Evolutionary conservation across 2,113 vertebrate genomes (phyloP), one percentile per base, ranked within the genome.

Genomic region (Oriolus oriolus): DNA sequence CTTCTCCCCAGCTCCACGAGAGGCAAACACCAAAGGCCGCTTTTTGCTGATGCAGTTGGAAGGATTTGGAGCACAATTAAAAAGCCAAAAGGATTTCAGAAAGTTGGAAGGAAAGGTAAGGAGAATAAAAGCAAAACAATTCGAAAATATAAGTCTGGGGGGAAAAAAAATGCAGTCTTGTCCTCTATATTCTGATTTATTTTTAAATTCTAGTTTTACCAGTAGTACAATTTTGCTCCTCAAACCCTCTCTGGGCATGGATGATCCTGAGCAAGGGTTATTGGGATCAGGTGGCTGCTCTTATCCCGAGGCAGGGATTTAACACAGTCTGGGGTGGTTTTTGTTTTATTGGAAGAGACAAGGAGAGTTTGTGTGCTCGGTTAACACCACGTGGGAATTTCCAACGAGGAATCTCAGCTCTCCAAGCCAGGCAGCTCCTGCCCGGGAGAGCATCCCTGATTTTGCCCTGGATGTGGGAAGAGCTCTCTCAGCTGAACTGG

Each of bases 31-130:
- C 68, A 37, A 94, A 86, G 73, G 33, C 4, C 74, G 35, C 37
- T 76, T 87, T 85, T 52, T 96, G 77, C 88, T 93, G 80, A 87
- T 60, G 82, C 18, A 31, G 50, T 44, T 41, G 85, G 45, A 26
- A 71, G 78, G 88, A 53, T 68, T 92, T 42, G 42, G 88, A 84
- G 63, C 27, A 39, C 53, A 79, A 94, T 88, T 80, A 63, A 89
- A 90, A 66, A 77, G 68, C 78, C 69, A 83, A 75, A 66, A 89
- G 69, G 26, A 35, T 66, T 89, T 69, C 4, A 2, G 47, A 28
- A 60, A 78, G 42, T 85, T 86, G 52, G 79, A 54, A 82, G 42
- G 16, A 56, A 78, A 44, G 13, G 23, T 26, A n/a, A 42, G 6
- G n/a, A 41, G 31, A 45, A 64, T 17, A 44, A 39, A 66, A 61